phyloP scores from a whole-genome alignment of 2,113 vertebrate species.

The Sminthopsis crassicaudata region DNA sequence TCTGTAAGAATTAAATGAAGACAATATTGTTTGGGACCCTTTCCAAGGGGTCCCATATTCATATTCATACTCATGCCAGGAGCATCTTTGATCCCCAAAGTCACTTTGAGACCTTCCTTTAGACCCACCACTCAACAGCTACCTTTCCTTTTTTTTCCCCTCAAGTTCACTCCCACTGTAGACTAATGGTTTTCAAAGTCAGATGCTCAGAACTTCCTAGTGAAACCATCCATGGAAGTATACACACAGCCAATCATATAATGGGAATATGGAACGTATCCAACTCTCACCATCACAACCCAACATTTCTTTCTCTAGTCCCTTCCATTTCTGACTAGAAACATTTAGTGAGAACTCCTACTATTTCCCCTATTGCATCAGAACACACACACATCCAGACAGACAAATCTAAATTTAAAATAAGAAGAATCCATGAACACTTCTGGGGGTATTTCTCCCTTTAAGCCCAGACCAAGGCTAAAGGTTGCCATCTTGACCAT shows the following conservation, averaged over 20 bases:
- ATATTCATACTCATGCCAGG: background rate
- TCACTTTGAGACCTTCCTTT: background rate
- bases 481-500: background rate
- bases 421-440: background rate
- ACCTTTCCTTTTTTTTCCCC: background rate
- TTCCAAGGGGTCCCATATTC: background rate
- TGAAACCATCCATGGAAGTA: background rate
- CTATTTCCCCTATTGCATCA: background rate
- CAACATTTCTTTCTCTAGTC: background rate
- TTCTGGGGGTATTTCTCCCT: background rate
- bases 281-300: background rate
- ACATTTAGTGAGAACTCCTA: background rate
- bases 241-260: background rate
- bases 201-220: background rate
- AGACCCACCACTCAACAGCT: background rate
- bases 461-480: background rate
- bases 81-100: background rate
- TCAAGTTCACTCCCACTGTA: background rate
- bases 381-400: background rate
- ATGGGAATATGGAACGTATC: background rate
- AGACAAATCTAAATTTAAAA: background rate
- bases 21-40: background rate
- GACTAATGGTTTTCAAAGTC: background rate
- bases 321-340: background rate
- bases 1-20: background rate